Evolutionary conservation across 2,888 invertebrate species (phyloP), one percentile per base, ranked within the genome.

Genomic region (Odontocerum albicorne): DNA sequence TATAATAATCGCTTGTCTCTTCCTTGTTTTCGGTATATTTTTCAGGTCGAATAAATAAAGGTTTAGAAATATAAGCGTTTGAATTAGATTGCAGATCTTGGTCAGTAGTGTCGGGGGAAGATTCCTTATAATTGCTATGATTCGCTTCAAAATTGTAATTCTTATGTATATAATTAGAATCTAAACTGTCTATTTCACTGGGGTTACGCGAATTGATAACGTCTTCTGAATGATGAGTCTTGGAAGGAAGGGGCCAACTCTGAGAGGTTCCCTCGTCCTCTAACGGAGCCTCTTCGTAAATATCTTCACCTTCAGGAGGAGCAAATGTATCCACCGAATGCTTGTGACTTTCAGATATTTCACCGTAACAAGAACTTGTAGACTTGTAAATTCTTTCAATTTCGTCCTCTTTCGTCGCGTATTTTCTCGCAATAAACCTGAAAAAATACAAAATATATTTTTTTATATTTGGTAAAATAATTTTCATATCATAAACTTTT

Each of bases 121-220:
- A 74, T 53, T 74, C 75, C 65, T 77, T 77, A 60, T 72, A 75
- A 19, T 39, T 69, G 65, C 73, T 72, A 59, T 70, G 67, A 62
- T 77, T 74, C 27, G 74, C 75, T 63, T 77, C 78, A 64, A 78
- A 78, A 55, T 77, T 75, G 52, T 79, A 79, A 65, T 80, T 77
- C 67, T 79, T 81, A 63, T 80, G 74, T 35, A 80, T 77, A 70
- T 77, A 81, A 65, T 80, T 80, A 1, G 80, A 80, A 67, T 81
- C 80, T 63, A 81, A 70, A 66, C 80, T 81, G 64, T 82, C 82
- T 55, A 79, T 77, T 69, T 80, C 80, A 64, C 78, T 79, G 31
- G 75, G 77, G 60, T 77, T 77, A 13, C 75, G 73, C 12, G 78
- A 77, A 63, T 75, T 75, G 2, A 74, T 72, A 59, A 76, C 76